Percentiles rank a stretch among this genome's conserved stretches.
Conservation (phyloP, 1,140 invertebrate species). For the Pogonomyrmex californicus region DNA sequence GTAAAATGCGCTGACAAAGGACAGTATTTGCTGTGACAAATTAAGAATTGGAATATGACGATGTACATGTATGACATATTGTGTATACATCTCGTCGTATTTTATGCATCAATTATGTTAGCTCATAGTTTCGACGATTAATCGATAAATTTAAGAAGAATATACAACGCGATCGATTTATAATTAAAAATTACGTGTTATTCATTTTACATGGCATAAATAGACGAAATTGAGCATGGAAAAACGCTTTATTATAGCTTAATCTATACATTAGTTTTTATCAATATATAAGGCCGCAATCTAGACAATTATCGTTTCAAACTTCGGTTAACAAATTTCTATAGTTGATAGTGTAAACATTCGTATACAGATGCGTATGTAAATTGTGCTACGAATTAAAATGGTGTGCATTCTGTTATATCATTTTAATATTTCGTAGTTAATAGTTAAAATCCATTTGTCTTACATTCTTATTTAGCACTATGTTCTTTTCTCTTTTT, state of each 20-base stretch:
- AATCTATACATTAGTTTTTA: conserved; percentile 48
- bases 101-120: conserved; percentile 12
- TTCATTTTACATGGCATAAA: neutral
- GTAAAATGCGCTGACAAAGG: neutral
- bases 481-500: neutral
- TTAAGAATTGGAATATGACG: neutral
- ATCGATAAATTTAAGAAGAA: conserved; percentile 5
- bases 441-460: conserved; percentile 6
- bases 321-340: conserved; percentile 10
- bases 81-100: neutral
- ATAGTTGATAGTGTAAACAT: conserved; percentile 16
- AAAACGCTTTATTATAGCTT: conserved; percentile 54
- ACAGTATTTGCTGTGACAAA: conserved; percentile 1
- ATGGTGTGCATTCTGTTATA: neutral
- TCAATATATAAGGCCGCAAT: conserved; percentile 36
- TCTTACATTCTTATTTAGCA: conserved; percentile 19
- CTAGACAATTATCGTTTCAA: conserved; percentile 35
- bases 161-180: neutral
- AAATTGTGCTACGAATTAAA: conserved; percentile 24
- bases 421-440: conserved; percentile 11
- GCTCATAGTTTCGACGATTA: neutral
- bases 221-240: conserved; percentile 25
- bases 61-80: neutral
- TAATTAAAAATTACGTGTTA: neutral
- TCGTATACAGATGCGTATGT: conserved; percentile 41